phyloP scores from a whole-genome alignment of 2,888 invertebrate genomes.

The Nesidiocoris tenuis region DNA sequence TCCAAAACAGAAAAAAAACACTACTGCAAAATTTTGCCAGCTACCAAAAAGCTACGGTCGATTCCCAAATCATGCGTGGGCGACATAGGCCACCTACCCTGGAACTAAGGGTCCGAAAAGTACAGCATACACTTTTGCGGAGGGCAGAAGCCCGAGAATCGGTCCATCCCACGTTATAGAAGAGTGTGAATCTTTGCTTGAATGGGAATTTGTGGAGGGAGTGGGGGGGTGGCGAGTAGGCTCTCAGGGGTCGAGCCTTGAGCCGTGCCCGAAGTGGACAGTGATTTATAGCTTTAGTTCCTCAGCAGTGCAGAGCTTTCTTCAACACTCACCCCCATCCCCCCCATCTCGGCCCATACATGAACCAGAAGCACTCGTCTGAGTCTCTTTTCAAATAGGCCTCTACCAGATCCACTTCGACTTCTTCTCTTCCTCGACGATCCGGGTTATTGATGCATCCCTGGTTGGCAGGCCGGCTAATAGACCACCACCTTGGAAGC shows the following conservation, averaged over 20 bases:
- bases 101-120: too few species aligned
- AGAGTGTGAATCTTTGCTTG: neutral
- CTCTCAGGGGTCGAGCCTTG: neutral
- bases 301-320: neutral
- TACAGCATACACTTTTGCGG: too few species aligned
- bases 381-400: neutral
- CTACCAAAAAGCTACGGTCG: too few species aligned
- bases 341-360: too few species aligned
- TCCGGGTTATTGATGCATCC: neutral
- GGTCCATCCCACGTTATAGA: neutral
- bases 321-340: too few species aligned
- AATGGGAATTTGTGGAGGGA: too few species aligned
- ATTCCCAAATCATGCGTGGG: too few species aligned
- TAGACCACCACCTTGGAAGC: neutral
- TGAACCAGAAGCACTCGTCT: neutral
- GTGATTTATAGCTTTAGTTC: neutral
- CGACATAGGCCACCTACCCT: too few species aligned
- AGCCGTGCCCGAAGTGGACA: neutral
- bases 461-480: neutral
- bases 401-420: too few species aligned
- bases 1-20: too few species aligned
- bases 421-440: neutral
- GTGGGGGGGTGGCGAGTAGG: neutral
- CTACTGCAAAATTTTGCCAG: too few species aligned
- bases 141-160: too few species aligned